These are phyloP conservation scores for Festucalex cinctus DNA, from an alignment of 2,113 vertebrate genomes.

Conservation along the genomic window DNA sequence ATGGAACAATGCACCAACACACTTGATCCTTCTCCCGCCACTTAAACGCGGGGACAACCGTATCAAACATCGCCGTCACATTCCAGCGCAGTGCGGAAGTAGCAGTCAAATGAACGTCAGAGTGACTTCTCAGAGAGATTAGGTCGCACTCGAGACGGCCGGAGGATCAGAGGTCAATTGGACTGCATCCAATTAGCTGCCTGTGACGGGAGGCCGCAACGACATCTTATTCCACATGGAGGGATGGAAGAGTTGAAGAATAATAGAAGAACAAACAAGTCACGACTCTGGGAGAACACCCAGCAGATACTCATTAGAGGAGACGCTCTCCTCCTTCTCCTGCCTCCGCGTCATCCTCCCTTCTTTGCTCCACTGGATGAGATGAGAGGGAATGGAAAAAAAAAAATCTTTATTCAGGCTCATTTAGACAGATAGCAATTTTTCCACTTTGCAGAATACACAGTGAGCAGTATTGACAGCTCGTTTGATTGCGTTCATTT, in stretches of 20 bases:
- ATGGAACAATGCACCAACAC: slow-evolving; percentile 10
- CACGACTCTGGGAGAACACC: slow-evolving; percentile 69
- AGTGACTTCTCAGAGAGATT: slow-evolving; percentile 35
- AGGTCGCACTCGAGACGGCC: slow-evolving; percentile 45
- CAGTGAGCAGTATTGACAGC: slow-evolving; percentile 43
- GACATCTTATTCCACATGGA: slow-evolving; percentile 31
- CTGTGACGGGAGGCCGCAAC: slow-evolving; percentile 41
- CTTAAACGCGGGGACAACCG: slow-evolving; percentile 1
- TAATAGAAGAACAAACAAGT: slow-evolving; percentile 71
- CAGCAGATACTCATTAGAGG: slow-evolving; percentile 69
- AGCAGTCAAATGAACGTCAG: slow-evolving; percentile 52
- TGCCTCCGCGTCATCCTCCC: slow-evolving; percentile 1
- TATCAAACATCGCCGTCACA: slow-evolving; percentile 25
- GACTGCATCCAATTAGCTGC: slow-evolving; percentile 65
- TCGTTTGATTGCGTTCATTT: slow-evolving; percentile 56
- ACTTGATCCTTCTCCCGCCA: slow-evolving; percentile 2
- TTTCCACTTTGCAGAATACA: slow-evolving; percentile 37
- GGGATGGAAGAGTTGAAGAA: slow-evolving; percentile 40
- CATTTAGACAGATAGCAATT: slow-evolving; percentile 38
- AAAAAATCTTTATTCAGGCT: slow-evolving; percentile 10
- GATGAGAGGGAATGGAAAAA: slow-evolving; percentile 23
- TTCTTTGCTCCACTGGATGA: slow-evolving; percentile 11
- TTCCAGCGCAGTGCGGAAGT: slow-evolving; percentile 22
- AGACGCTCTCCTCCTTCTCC: slow-evolving; percentile 36
- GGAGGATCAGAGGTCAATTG: slow-evolving; percentile 56